phyloP scores from a whole-genome alignment of 2,888 invertebrate genomes.

The Eupithecia insigniata region DNA sequence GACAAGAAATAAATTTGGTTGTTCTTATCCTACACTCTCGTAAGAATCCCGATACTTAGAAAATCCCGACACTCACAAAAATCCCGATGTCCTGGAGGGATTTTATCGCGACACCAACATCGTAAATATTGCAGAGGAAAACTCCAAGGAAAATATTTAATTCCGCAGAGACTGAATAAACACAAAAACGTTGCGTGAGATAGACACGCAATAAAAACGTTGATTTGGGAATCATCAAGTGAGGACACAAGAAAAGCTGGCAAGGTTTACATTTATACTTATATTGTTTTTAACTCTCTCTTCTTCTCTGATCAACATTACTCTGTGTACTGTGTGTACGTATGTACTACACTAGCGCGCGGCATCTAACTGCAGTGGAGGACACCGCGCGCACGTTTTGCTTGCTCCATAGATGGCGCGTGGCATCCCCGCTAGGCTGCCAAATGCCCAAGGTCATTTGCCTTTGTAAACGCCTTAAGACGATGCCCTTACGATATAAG shows the following conservation, averaged over 20 bases:
- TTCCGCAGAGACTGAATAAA: conserved; percentile 2
- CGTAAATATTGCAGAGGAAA: conserved; percentile 9
- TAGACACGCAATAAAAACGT: conserved; percentile 9
- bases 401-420: no score
- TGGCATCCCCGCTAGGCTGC: no score
- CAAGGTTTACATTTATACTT: background rate
- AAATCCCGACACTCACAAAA: background rate
- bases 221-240: background rate
- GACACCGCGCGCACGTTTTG: no score
- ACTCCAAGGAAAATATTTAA: conserved; percentile 6
- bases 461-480: no score
- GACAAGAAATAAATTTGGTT: background rate
- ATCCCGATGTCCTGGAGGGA: conserved; percentile 3
- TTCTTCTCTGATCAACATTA: no score
- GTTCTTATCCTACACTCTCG: background rate
- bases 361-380: no score
- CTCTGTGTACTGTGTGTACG: no score
- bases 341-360: no score
- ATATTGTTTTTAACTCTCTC: no score
- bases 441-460: no score
- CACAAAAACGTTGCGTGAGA: conserved; percentile 5
- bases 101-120: conserved; percentile 7
- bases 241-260: background rate
- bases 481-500: no score
- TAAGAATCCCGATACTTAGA: background rate